Base-by-base conservation (phyloP, 1,140 invertebrate species). In the Drosophila punjabiensis region DNA sequence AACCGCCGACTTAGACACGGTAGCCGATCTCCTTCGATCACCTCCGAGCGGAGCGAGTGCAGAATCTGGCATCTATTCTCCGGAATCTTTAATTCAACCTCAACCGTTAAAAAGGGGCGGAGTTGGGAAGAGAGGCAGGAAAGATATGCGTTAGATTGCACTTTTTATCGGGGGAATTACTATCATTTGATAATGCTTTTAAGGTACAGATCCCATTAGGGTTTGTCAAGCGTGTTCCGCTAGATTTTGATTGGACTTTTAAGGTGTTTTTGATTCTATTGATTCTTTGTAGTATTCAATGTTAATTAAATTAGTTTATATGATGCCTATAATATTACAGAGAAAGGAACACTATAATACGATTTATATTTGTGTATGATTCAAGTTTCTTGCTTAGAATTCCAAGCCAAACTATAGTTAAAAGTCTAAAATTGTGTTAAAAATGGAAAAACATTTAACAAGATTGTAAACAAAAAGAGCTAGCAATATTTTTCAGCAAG, bases 1-100 rank as follows among this genome's bases (percentile, higher is more conserved):
- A 70, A 78, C 64, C 56, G 52, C 55, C 76, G 10, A 47, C 75
- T 79, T 79, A 79, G 76, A 79, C 66, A 79, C 76, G 76, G 76
- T 79, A 79, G 76, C 76, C 70, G 71, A 63, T 55, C 58, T 56
- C 53, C 32, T 55, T 65, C n/a, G 55, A 74, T 74, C 68, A 24
- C 35, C 14, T 8, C 20, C 9, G 3, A 53, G 33, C 41, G 45
- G 32, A 47, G 37, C 47, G 30, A 16, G 37, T 33, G 32, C 14
- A 55, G 61, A 55, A 55, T 55, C 48, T 67, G 30, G 16, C 39
- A 52, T 71, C 53, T 52, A 24, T 60, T 60, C 45, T 60, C 43
- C 28, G 35, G 53, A 71, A 74, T 58, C 39, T 45, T n/a, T 69
- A 70, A 69, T 68, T 70, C 67, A 53, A 16, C 48, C 30, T 70